phyloP scores from a whole-genome alignment of 2,113 vertebrate genomes.

The Varanus komodoensis region DNA sequence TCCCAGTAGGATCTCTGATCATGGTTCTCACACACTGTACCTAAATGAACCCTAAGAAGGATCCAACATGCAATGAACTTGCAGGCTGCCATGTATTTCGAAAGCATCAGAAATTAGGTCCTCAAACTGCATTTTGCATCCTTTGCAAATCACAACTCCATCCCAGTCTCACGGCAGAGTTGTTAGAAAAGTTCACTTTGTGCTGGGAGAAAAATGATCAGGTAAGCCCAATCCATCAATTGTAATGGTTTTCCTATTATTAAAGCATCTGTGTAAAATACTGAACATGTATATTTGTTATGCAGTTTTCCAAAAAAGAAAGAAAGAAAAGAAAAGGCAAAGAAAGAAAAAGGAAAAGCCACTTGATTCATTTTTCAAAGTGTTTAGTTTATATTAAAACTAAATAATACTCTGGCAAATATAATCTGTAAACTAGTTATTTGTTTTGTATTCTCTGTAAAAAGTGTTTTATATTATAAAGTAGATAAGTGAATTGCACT shows the following conservation, averaged over 20 bases:
- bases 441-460: conserved; percentile 78
- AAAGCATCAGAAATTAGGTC: neutral
- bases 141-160: neutral
- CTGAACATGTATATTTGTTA: conserved; percentile 56
- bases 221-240: neutral
- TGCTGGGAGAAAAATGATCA: neutral
- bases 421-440: conserved; percentile 72
- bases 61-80: neutral
- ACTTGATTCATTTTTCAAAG: conserved; percentile 64
- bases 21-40: neutral
- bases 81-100: neutral
- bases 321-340: neutral
- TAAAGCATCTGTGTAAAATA: conserved; percentile 57
- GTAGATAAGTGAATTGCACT: conserved; percentile 84
- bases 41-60: neutral
- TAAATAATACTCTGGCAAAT: conserved; percentile 66
- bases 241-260: conserved; percentile 24
- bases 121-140: neutral
- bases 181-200: neutral
- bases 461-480: conserved; percentile 78
- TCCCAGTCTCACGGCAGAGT: neutral
- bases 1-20: neutral
- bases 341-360: conserved; percentile 22
- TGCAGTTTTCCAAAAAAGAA: conserved; percentile 55
- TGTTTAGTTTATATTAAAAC: conserved; percentile 71